Evolutionary conservation across 2,797 vertebrate species (phyloP).

Genomic region (Siniperca scherzeri): DNA sequence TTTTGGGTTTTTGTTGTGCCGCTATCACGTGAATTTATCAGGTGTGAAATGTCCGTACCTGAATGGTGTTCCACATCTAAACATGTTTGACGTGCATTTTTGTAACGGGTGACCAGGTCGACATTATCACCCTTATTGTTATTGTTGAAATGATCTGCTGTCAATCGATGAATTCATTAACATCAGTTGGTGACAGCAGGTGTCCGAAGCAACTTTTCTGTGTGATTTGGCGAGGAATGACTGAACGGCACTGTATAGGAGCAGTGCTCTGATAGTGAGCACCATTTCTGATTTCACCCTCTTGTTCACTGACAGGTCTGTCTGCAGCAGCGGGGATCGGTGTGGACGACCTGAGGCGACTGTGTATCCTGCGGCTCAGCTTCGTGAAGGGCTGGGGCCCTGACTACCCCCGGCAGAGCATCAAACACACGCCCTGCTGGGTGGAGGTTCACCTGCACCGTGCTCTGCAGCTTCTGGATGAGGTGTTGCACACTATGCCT

Average conservation of each 20-base stretch:
- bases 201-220: background rate
- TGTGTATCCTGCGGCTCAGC: conserved; percentile 88
- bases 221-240: background rate
- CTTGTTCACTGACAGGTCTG: conserved; percentile 73
- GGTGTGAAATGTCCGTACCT: background rate
- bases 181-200: background rate
- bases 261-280: background rate
- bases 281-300: background rate
- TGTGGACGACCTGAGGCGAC: conserved; percentile 85
- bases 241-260: background rate
- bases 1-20: no score
- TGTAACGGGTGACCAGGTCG: background rate
- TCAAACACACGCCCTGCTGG: conserved; percentile 90
- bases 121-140: no score
- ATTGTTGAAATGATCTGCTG: background rate
- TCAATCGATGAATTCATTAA: background rate
- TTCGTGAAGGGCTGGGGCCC: conserved; percentile 91
- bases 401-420: conserved; percentile 88
- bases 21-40: background rate
- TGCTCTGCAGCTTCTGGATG: conserved; percentile 87
- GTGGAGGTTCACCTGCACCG: conserved; percentile 89
- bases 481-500: conserved; percentile 89
- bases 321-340: conserved; percentile 87
- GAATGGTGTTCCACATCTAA: background rate
- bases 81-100: background rate